Conservation (phyloP, 35 echinoderm and acorn worm species). For the Stichopus chloronotus region DNA sequence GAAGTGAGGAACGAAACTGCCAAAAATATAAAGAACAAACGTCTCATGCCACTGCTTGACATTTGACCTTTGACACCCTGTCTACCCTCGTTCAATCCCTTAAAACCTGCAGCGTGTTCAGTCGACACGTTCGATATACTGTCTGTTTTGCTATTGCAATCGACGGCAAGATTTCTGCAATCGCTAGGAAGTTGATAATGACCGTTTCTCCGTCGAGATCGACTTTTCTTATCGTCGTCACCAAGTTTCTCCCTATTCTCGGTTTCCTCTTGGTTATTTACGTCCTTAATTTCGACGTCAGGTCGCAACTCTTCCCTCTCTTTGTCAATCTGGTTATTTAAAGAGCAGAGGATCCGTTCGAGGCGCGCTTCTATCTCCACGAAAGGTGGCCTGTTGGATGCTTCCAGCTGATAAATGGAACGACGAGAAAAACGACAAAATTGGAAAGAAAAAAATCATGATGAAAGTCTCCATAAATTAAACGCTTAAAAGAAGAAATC, state of each 20-base stretch:
- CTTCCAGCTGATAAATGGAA: slow-evolving; percentile 36
- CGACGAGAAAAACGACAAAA: neutral
- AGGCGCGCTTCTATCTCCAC: slow-evolving; percentile 34
- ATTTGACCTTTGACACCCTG: neutral
- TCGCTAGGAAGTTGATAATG: neutral
- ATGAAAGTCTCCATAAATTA: too few relatives aligned
- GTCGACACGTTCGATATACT: neutral
- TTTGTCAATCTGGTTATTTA: neutral
- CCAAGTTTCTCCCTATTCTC: too few relatives aligned
- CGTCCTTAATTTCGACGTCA: neutral
- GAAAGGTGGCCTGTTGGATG: slow-evolving; percentile 40
- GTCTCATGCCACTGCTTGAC: neutral
- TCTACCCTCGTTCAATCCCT: neutral
- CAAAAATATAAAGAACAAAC: neutral
- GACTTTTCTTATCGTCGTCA: neutral
- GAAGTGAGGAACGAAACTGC: neutral
- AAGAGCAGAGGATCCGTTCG: neutral
- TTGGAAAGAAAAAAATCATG: neutral
- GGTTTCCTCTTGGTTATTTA: neutral
- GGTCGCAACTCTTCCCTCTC: neutral
- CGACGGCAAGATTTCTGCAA: too few relatives aligned
- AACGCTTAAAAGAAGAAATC: too few relatives aligned
- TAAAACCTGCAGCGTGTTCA: neutral
- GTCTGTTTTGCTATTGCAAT: neutral
- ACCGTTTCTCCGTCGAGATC: neutral